These are phyloP conservation scores for Iselma pallidipennis DNA, from an alignment of 2,888 invertebrate genomes.

Conservation along the genomic window DNA sequence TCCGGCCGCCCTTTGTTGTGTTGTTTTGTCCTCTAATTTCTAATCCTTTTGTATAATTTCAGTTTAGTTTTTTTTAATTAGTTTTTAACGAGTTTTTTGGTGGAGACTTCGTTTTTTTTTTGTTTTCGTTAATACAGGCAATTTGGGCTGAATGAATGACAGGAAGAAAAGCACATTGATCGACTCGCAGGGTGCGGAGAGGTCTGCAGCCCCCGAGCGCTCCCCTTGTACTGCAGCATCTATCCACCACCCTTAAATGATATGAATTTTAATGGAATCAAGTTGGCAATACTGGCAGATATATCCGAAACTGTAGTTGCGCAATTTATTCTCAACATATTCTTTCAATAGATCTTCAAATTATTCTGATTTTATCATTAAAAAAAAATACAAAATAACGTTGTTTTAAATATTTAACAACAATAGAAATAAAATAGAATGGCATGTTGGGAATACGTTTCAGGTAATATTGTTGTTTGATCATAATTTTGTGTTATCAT, in stretches of 20 bases:
- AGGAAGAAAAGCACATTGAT: slow-evolving; percentile 50
- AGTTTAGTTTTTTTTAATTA: too few relatives aligned
- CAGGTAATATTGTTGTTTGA: slow-evolving; percentile 7
- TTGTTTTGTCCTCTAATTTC: not conserved
- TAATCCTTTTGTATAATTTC: not conserved
- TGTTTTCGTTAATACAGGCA: not conserved
- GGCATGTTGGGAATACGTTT: slow-evolving; percentile 12
- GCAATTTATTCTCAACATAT: not conserved
- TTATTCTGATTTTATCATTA: not conserved
- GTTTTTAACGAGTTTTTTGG: not conserved
- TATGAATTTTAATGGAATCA: not conserved
- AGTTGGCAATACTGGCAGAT: not conserved
- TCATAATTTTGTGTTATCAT: not conserved
- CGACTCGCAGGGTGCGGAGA: slow-evolving; percentile 53
- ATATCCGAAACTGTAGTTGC: not conserved
- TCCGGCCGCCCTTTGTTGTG: not conserved
- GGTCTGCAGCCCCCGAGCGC: slow-evolving; percentile 56
- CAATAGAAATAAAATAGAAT: not conserved
- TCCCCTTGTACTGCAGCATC: slow-evolving; percentile 55
- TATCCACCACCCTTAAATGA: slow-evolving; percentile 20
- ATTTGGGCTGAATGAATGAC: slow-evolving; percentile 28
- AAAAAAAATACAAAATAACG: not conserved
- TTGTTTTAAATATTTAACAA: not conserved
- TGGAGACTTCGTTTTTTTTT: too few relatives aligned
- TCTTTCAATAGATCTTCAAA: not conserved